Evolutionary conservation across 2,888 invertebrate species (phyloP).

Genomic region (Liodrosophila aerea): DNA sequence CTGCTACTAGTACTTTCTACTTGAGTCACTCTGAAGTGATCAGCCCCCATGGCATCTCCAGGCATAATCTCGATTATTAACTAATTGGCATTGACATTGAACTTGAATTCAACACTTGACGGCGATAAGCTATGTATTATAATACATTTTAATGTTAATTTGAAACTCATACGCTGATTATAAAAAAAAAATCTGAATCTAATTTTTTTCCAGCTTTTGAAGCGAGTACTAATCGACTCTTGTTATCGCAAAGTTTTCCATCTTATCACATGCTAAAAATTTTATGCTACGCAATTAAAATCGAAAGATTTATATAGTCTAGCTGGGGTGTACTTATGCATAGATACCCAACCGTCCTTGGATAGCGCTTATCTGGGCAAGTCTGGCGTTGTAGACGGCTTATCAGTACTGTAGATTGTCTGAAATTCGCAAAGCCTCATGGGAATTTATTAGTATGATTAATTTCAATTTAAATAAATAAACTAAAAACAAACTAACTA

Average conservation of each 20-base stretch:
- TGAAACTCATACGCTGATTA: constrained; percentile 21
- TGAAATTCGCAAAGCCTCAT: too few relatives aligned
- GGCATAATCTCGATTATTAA: constrained; percentile 12
- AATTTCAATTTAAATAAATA: too few relatives aligned
- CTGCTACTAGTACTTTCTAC: neutral
- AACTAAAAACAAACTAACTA: too few relatives aligned
- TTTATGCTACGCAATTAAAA: constrained; percentile 27
- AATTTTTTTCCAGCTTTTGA: constrained; percentile 22
- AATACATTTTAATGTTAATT: constrained; percentile 50
- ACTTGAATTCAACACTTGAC: constrained; percentile 28
- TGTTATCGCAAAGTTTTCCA: neutral
- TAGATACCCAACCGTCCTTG: too few relatives aligned
- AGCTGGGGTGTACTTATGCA: too few relatives aligned
- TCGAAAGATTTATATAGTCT: neutral
- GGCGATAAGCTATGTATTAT: constrained; percentile 30
- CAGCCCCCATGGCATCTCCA: neutral
- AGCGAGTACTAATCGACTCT: constrained; percentile 2
- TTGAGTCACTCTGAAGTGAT: neutral
- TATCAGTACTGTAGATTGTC: too few relatives aligned
- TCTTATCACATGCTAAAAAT: constrained; percentile 5
- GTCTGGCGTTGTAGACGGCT: neutral
- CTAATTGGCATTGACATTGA: constrained; percentile 43
- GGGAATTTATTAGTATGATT: too few relatives aligned
- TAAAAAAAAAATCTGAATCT: neutral
- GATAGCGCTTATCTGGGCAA: neutral